Percentiles rank a stretch among this genome's conserved stretches.
Evolutionary conservation across 2,888 invertebrate species (phyloP).

Genomic region (Drosophila stalkeri): DNA sequence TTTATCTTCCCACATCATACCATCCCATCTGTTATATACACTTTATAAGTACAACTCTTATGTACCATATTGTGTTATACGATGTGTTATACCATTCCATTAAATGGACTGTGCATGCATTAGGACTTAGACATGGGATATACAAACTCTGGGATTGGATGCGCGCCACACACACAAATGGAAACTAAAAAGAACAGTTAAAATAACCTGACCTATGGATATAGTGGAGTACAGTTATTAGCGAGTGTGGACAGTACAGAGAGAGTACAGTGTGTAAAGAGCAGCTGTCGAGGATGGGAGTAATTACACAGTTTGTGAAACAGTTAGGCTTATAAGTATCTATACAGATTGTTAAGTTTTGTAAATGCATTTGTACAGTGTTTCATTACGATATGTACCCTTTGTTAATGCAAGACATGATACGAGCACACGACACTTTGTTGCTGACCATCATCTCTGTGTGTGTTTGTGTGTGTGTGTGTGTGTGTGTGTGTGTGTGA

Average conservation of each 20-base stretch:
- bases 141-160: constrained; percentile 33
- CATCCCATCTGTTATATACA: not conserved
- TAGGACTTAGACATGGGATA: constrained; percentile 21
- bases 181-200: constrained; percentile 20
- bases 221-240: constrained; percentile 38
- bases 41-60: not conserved
- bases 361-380: constrained; percentile 57
- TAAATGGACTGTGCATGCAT: constrained; percentile 20
- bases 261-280: constrained; percentile 15
- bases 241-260: constrained; percentile 26
- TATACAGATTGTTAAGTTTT: constrained; percentile 41
- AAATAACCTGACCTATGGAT: constrained; percentile 33
- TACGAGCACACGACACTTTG: constrained; percentile 49
- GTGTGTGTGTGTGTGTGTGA: constrained; percentile 15
- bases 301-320: constrained; percentile 36
- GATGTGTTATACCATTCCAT: constrained; percentile 18
- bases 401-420: constrained; percentile 39
- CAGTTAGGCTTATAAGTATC: constrained; percentile 48
- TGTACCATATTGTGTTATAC: not conserved
- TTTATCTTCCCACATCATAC: not conserved
- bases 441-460: constrained; percentile 24
- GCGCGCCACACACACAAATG: constrained; percentile 38
- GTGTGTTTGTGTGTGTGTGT: constrained; percentile 21
- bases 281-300: constrained; percentile 44
- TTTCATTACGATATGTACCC: constrained; percentile 26